These are phyloP conservation scores for Coracias cyanogaster DNA, from an alignment of 2,797 vertebrate species.

Conservation along the genomic window DNA sequence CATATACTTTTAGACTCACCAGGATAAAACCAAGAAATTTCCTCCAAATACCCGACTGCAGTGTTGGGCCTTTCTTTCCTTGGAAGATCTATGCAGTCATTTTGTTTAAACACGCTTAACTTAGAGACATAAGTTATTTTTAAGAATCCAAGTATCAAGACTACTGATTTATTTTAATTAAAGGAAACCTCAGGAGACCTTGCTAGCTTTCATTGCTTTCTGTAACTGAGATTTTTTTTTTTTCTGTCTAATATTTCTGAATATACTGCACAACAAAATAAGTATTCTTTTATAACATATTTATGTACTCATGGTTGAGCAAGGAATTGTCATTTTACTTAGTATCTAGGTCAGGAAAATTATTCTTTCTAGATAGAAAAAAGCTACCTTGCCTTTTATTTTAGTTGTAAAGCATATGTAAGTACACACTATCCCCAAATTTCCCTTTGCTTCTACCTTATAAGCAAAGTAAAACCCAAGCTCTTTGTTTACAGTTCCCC, in stretches of 20 bases:
- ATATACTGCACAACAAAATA: neutral
- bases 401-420: neutral
- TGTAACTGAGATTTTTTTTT: neutral
- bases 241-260: slow-evolving; percentile 6
- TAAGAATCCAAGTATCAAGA: neutral
- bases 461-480: neutral
- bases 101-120: neutral
- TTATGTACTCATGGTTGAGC: neutral
- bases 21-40: neutral
- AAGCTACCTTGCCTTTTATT: neutral
- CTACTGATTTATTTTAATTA: neutral
- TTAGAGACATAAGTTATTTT: neutral
- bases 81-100: neutral
- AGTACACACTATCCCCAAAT: neutral
- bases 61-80: neutral
- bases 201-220: neutral
- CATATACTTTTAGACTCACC: neutral
- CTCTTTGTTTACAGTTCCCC: neutral
- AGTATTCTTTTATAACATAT: neutral
- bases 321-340: neutral
- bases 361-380: neutral
- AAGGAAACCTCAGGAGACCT: neutral
- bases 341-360: neutral
- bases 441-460: neutral
- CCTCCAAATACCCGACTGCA: neutral